phyloP scores from a whole-genome alignment of 2,113 vertebrate genomes.

The Trinectes maculatus region DNA sequence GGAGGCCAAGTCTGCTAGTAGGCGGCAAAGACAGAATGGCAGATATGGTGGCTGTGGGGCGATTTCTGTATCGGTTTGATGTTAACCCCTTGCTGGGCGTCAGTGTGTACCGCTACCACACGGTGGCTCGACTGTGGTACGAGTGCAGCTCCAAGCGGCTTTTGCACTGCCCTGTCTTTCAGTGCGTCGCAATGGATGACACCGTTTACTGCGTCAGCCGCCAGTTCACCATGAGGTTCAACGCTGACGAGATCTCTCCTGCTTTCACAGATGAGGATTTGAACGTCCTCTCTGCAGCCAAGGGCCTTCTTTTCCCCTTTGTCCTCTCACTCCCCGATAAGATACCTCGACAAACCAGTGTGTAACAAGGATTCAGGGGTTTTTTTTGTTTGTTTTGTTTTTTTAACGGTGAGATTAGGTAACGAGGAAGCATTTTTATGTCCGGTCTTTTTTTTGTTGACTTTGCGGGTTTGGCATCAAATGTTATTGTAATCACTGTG shows the following conservation, averaged over 20 bases:
- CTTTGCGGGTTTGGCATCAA: conserved; percentile 12
- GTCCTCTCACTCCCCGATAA: conserved; percentile 83
- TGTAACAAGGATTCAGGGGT: conserved; percentile 75
- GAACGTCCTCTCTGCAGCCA: conserved; percentile 80
- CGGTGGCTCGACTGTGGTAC: conserved; percentile 88
- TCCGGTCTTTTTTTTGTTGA: conserved; percentile 44
- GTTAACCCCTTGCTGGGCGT: conserved; percentile 84
- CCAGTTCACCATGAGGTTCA: conserved; percentile 83
- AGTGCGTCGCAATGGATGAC: conserved; percentile 79
- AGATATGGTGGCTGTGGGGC: conserved; percentile 82
- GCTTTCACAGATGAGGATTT: conserved; percentile 83
- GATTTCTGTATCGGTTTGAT: conserved; percentile 92
- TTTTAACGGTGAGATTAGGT: conserved; percentile 48
- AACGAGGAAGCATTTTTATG: conserved; percentile 50
- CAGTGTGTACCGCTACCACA: conserved; percentile 87
- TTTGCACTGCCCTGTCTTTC: conserved; percentile 78
- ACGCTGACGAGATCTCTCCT: conserved; percentile 87
- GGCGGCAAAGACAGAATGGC: conserved; percentile 82
- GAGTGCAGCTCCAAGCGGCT: conserved; percentile 81
- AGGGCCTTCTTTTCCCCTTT: conserved; percentile 84
- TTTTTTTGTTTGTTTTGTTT: too few species aligned
- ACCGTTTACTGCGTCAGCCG: conserved; percentile 87
- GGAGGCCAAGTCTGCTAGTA: conserved; percentile 76
- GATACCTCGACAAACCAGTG: conserved; percentile 73
- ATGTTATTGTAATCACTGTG: conserved; percentile 20